phyloP scores from a whole-genome alignment of 2,113 vertebrate species.

The Petromus typicus region DNA sequence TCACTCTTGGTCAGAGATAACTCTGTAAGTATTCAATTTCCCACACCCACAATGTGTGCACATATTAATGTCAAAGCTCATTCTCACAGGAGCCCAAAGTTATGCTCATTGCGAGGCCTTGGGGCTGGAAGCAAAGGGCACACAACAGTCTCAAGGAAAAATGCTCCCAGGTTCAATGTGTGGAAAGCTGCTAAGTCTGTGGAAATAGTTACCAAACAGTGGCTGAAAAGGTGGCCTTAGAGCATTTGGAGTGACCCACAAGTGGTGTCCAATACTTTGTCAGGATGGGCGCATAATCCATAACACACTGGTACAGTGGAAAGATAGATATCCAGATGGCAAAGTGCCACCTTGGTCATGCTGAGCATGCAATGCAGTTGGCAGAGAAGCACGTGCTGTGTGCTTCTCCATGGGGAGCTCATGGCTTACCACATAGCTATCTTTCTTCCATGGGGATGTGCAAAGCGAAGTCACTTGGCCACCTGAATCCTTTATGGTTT shows the following conservation, averaged over 20 bases:
- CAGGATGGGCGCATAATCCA: not conserved
- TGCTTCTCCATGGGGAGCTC: not conserved
- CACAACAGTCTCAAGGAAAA: not conserved
- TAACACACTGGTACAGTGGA: not conserved
- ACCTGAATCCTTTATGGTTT: not conserved
- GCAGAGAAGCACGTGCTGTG: not conserved
- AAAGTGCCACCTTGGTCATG: not conserved
- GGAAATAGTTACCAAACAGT: not conserved
- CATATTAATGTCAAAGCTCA: not conserved
- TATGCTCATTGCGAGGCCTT: not conserved
- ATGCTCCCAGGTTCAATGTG: not conserved
- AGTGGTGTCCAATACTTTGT: not conserved
- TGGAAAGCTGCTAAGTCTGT: not conserved
- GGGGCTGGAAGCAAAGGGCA: not conserved
- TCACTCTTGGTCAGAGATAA: not conserved
- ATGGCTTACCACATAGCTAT: not conserved
- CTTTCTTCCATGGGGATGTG: not conserved
- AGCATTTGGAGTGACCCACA: not conserved
- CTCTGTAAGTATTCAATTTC: not conserved
- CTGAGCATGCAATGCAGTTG: not conserved
- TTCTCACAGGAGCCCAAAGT: not conserved
- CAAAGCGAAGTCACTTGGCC: not conserved
- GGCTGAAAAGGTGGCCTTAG: not conserved
- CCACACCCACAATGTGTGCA: not conserved
- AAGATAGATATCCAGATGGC: not conserved